These are phyloP conservation scores for Phyllopteryx taeniolatus DNA, from an alignment of 2,113 vertebrate genomes.

Conservation along the genomic window DNA sequence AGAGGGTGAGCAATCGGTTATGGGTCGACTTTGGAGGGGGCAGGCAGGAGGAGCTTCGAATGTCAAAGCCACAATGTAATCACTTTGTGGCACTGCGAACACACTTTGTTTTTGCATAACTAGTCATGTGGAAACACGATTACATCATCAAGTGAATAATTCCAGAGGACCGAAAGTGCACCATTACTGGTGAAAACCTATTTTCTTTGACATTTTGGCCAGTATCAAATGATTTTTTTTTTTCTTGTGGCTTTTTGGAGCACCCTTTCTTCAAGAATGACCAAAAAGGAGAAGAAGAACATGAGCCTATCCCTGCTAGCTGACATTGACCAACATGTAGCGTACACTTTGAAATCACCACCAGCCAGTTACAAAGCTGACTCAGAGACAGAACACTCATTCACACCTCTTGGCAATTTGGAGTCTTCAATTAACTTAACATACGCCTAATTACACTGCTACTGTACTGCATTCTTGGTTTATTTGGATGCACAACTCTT, in stretches of 20 bases:
- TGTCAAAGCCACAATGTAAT: slow-evolving; percentile 58
- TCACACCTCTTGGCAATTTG: not conserved
- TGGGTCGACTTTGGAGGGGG: slow-evolving; percentile 38
- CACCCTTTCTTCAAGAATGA: not conserved
- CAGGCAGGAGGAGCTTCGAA: slow-evolving; percentile 40
- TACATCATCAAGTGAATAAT: slow-evolving; percentile 36
- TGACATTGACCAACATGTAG: not conserved
- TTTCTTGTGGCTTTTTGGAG: not conserved
- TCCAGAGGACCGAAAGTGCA: slow-evolving; percentile 2
- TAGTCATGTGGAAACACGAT: slow-evolving; percentile 40
- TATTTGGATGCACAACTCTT: not conserved
- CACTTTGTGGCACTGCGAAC: slow-evolving; percentile 41
- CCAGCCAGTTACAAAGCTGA: not conserved
- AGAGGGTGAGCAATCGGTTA: slow-evolving; percentile 59
- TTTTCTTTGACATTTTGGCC: not conserved
- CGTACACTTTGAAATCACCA: not conserved
- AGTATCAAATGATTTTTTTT: not conserved
- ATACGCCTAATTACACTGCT: not conserved
- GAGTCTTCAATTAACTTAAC: not conserved
- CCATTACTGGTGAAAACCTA: not conserved
- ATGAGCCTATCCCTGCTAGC: not conserved
- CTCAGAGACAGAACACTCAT: not conserved
- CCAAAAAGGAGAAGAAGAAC: not conserved
- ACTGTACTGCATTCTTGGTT: not conserved
- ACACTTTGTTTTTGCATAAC: slow-evolving; percentile 42